These are phyloP conservation scores for Agrochola litura DNA, from an alignment of 2,888 invertebrate genomes.

Conservation along the genomic window DNA sequence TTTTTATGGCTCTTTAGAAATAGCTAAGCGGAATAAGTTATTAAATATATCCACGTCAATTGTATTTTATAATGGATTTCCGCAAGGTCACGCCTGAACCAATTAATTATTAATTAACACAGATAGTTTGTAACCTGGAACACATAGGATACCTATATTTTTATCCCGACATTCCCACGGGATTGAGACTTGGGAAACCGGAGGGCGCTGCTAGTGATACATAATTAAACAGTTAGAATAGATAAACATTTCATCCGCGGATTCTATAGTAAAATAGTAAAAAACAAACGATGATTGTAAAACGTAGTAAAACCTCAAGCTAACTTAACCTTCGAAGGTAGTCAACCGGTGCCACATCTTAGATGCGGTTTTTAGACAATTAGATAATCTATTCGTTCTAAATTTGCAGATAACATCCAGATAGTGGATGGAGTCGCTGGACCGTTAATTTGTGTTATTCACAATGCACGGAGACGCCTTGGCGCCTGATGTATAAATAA, in stretches of 20 bases:
- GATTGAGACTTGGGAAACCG: too few species aligned
- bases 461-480: neutral
- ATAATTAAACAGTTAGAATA: neutral
- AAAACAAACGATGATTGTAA: constrained; percentile 14
- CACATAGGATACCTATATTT: too few species aligned
- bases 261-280: neutral
- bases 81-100: too few species aligned
- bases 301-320: constrained; percentile 11
- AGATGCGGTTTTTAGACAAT: constrained; percentile 27
- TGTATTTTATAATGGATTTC: too few species aligned
- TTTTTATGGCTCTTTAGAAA: too few species aligned
- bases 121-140: too few species aligned
- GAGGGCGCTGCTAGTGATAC: neutral
- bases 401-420: constrained; percentile 15
- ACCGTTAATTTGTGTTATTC: neutral
- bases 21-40: too few species aligned
- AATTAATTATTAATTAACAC: too few species aligned
- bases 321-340: constrained; percentile 39
- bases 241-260: neutral
- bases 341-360: constrained; percentile 26
- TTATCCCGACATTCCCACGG: too few species aligned
- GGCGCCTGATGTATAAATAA: neutral
- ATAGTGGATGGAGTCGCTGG: neutral
- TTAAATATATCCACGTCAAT: too few species aligned
- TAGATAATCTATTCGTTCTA: constrained; percentile 27